Conservation (phyloP, 1,140 invertebrate species). For the Lepidurus couesii region DNA sequence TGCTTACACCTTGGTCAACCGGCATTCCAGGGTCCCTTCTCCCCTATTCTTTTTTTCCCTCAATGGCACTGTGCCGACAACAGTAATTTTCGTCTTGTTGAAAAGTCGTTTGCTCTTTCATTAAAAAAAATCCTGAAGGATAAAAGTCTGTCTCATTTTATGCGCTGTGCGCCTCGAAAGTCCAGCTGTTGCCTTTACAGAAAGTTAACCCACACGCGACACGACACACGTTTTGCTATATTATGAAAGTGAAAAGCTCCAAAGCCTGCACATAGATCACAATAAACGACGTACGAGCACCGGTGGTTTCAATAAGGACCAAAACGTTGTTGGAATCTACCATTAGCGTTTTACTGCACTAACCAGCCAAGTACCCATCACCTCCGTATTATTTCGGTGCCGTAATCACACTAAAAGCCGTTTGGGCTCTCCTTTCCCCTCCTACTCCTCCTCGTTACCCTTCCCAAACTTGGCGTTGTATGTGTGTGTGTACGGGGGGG, state of each 20-base stretch:
- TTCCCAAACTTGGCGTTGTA: neutral
- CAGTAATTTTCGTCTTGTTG: constrained; percentile 16
- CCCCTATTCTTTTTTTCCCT: neutral
- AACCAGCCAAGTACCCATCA: neutral
- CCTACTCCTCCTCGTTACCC: neutral
- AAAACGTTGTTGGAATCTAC: neutral
- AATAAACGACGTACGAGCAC: neutral
- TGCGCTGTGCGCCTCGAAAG: neutral
- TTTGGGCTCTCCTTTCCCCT: neutral
- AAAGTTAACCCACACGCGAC: neutral
- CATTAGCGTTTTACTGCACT: constrained; percentile 8
- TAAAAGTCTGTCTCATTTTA: neutral
- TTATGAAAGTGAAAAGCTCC: neutral
- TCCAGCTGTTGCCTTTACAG: neutral
- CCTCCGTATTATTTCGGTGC: neutral
- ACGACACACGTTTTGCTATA: neutral
- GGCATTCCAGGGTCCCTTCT: neutral
- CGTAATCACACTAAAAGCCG: constrained; percentile 13
- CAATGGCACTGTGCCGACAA: neutral
- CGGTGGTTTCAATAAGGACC: too few species aligned
- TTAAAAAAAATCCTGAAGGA: neutral
- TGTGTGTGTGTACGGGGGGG: neutral
- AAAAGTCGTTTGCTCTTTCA: constrained; percentile 1
- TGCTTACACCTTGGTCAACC: neutral
- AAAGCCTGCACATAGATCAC: neutral